Percentiles rank a stretch among this genome's conserved stretches.
phyloP scores from a whole-genome alignment of 53 echinoderm and acorn worm genomes.

The Apostichopus leukothele region DNA sequence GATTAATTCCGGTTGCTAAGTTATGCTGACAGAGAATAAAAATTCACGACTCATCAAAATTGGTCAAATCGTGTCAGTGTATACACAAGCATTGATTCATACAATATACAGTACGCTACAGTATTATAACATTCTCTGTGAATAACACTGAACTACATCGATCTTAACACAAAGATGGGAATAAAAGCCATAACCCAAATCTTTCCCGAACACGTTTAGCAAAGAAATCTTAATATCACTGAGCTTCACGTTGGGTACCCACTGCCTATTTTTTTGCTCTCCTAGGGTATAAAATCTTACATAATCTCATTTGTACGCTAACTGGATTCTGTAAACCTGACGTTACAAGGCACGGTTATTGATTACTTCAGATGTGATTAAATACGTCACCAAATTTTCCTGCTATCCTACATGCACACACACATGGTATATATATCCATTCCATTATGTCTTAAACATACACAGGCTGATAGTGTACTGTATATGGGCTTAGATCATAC shows the following conservation, averaged over 20 bases:
- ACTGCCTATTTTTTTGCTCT: background rate
- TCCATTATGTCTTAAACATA: constrained; percentile 51
- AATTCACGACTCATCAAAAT: too few relatives aligned
- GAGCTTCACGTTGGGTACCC: too few relatives aligned
- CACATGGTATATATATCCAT: constrained; percentile 41
- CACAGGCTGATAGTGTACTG: background rate
- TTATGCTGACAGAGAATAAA: too few relatives aligned
- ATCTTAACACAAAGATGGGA: too few relatives aligned
- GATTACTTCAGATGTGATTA: constrained; percentile 8
- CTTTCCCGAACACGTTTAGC: background rate
- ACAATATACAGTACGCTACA: too few relatives aligned
- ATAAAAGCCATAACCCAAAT: too few relatives aligned
- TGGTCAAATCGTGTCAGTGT: too few relatives aligned
- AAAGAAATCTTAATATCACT: too few relatives aligned
- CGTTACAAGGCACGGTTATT: constrained; percentile 6
- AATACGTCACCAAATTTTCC: constrained; percentile 18
- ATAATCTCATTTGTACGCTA: constrained; percentile 3
- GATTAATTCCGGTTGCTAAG: too few relatives aligned
- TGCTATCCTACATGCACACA: constrained; percentile 48
- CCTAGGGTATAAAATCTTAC: background rate
- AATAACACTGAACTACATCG: too few relatives aligned
- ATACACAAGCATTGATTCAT: too few relatives aligned
- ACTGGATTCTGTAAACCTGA: constrained; percentile 2
- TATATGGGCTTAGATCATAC: background rate
- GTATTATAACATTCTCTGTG: too few relatives aligned